Base-by-base conservation (phyloP, 64 coral and sea anemone genomes). In the Montipora efflorescens region DNA sequence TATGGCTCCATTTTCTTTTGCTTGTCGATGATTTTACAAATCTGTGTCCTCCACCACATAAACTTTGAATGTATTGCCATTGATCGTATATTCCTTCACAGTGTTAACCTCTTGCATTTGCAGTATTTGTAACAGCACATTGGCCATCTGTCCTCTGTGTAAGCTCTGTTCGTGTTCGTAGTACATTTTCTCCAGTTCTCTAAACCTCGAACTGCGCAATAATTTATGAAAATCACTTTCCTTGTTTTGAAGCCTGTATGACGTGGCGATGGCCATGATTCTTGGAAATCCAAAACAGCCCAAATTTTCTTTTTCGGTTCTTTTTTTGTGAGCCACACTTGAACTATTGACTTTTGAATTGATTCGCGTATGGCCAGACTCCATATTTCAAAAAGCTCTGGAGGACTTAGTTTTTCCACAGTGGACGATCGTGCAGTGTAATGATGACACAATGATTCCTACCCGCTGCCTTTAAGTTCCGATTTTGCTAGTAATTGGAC, bases 151-250 rank as follows among this genome's bases (percentile, higher is more conserved):
- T 45, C 67, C 48, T 45, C 19, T 91, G 78, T 67, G 70, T 69
- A n/a, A 72, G 20, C 77, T 48, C 25, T 81, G 67, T 67, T 14
- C 78, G 16, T 82, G 79, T 47, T 58, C 80, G 71, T 83, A 86
- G 72, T 82, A 93, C 48, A 76, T 43, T 58, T 93, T 49, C 59
- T 87, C 91, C 82, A 43, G 81, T 23, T 82, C 68, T 71, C 25
- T 83, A 49, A 77, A 83, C 48, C 91, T 93, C 53, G 81, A 72
- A 53, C 46, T 93, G 51, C 78, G 57, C 59, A 75, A 47, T 48
- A 87, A 55, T 76, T 20, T 87, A 25, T 62, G 74, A 85, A 87
- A 78, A 4, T 61, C 81, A 7, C 67, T 28, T 46, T 84, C 25
- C 19, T 62, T 62, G n/a, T 47, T 68, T 19, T 23, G 79, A 4